phyloP scores from a whole-genome alignment of 2,888 invertebrate genomes.

The Xestia sexstrigata region DNA sequence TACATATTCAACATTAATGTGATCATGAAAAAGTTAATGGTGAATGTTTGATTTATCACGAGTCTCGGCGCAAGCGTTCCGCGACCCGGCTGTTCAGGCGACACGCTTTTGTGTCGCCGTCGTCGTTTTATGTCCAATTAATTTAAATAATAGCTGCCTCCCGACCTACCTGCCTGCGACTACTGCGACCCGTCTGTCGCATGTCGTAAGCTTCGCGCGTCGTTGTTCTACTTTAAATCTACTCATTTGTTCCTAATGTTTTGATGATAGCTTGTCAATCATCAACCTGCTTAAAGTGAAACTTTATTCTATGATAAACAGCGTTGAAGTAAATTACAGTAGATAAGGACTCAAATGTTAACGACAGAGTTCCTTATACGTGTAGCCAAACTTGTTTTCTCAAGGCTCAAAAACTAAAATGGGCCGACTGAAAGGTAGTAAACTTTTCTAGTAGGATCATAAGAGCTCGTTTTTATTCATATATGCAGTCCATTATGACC shows the following conservation, averaged over 20 bases:
- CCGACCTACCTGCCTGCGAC: constrained; percentile 86
- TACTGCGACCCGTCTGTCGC: constrained; percentile 76
- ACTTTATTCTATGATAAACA: constrained; percentile 2
- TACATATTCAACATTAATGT: constrained; percentile 60
- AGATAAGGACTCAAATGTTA: constrained; percentile 26
- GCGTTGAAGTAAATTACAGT: constrained; percentile 19
- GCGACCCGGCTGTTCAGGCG: constrained; percentile 78
- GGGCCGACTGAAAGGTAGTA: constrained; percentile 36
- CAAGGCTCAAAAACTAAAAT: constrained; percentile 49
- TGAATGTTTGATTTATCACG: constrained; percentile 74
- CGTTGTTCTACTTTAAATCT: constrained; percentile 46
- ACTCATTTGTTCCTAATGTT: constrained; percentile 48
- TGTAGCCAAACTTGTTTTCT: constrained; percentile 45
- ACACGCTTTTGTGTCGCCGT: constrained; percentile 82
- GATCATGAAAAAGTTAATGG: constrained; percentile 70
- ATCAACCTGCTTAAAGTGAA: not conserved
- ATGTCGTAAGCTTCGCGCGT: constrained; percentile 64
- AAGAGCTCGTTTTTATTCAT: constrained; percentile 72
- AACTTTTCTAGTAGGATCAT: constrained; percentile 49
- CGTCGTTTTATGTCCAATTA: constrained; percentile 89
- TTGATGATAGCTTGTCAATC: constrained; percentile 35
- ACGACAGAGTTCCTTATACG: constrained; percentile 30
- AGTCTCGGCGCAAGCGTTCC: constrained; percentile 65
- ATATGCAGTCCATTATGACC: constrained; percentile 75
- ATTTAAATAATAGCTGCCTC: constrained; percentile 89